A percentile compares a stretch with the other conserved stretches of the same genome.
These are phyloP conservation scores for Taurulus bubalis DNA, from an alignment of 2,113 vertebrate species.

Conservation along the genomic window DNA sequence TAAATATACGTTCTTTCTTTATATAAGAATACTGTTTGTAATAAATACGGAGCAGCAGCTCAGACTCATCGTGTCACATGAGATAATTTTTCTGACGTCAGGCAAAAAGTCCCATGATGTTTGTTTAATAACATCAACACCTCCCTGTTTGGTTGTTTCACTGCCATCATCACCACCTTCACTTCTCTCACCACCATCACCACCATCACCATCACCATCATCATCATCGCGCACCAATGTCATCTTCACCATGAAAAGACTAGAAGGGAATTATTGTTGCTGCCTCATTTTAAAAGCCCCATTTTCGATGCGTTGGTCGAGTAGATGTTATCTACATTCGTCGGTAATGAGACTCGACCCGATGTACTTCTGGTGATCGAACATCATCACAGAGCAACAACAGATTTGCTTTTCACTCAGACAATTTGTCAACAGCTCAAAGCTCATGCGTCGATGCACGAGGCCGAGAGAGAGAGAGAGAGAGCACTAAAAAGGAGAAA, in stretches of 20 bases:
- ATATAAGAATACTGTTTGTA: neutral
- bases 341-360: neutral
- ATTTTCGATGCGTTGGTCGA: too few relatives aligned
- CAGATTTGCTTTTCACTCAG: neutral
- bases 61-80: too few relatives aligned
- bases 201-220: too few relatives aligned
- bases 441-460: neutral
- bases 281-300: too few relatives aligned
- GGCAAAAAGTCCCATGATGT: too few relatives aligned
- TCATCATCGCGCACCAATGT: neutral
- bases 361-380: neutral
- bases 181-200: neutral
- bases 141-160: neutral
- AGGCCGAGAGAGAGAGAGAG: too few relatives aligned
- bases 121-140: neutral
- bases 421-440: neutral
- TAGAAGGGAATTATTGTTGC: too few relatives aligned
- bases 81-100: too few relatives aligned
- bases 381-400: neutral
- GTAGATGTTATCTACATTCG: neutral
- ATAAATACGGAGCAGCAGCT: too few relatives aligned
- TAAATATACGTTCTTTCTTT: neutral
- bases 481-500: too few relatives aligned
- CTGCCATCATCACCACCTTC: neutral
- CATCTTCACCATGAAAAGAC: neutral